Evolutionary conservation across 2,797 vertebrate species (phyloP).

Genomic region (Anniella stebbinsi): DNA sequence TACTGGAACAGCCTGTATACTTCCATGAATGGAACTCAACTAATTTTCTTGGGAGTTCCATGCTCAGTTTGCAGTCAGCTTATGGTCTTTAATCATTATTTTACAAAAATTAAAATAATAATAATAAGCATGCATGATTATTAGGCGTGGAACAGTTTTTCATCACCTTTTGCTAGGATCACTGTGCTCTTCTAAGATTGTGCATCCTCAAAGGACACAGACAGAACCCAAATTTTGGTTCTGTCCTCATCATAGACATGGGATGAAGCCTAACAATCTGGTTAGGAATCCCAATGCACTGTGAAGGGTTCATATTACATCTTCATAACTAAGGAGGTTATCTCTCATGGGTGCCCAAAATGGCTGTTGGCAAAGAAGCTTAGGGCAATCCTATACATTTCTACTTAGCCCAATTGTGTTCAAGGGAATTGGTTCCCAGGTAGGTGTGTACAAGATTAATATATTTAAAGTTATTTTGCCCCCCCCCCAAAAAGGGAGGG

Average conservation of each 20-base stretch:
- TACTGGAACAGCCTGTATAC: conserved; percentile 30
- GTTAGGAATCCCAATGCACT: not conserved
- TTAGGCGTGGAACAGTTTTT: not conserved
- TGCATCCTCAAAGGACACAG: not conserved
- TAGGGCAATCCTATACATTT: not conserved
- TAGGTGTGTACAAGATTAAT: not conserved
- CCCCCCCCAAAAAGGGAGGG: no score
- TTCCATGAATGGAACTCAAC: conserved; percentile 29
- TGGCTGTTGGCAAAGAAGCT: not conserved
- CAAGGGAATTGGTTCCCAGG: not conserved
- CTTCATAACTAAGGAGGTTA: not conserved
- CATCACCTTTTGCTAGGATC: not conserved
- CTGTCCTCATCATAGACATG: not conserved
- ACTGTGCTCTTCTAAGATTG: not conserved
- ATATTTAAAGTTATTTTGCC: not conserved
- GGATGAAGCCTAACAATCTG: not conserved
- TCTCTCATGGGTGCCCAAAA: not conserved
- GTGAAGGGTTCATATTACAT: not conserved
- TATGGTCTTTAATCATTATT: conserved; percentile 21
- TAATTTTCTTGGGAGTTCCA: conserved; percentile 19
- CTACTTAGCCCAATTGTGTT: not conserved
- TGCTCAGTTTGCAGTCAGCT: not conserved
- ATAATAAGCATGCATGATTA: not conserved
- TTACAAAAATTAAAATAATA: no score
- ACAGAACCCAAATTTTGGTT: not conserved